Evolutionary conservation across 1,140 invertebrate species (phyloP).

Genomic region (Steinernema khuongi): DNA sequence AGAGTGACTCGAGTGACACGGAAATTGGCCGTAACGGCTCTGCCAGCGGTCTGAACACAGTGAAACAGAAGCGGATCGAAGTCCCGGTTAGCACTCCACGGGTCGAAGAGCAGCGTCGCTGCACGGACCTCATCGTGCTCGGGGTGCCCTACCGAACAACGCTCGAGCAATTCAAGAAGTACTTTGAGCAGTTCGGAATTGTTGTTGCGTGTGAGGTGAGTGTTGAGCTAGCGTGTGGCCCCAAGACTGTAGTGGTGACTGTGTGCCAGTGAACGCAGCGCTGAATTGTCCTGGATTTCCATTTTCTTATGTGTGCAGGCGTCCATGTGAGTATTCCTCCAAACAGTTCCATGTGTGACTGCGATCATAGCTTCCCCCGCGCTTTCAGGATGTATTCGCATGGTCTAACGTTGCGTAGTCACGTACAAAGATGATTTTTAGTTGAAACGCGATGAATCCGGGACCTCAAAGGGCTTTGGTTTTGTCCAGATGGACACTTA

Average conservation of each 20-base stretch:
- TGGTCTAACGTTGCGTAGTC: neutral
- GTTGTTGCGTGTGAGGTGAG: constrained; percentile 62
- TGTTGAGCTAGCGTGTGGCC: neutral
- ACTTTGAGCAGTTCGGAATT: constrained; percentile 63
- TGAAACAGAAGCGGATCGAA: constrained; percentile 16
- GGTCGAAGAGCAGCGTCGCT: constrained; percentile 23
- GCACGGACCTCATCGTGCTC: constrained; percentile 53
- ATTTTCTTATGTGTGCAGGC: no score
- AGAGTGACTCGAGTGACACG: constrained; percentile 45
- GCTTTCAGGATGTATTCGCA: neutral
- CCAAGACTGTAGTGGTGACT: neutral
- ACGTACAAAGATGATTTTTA: constrained; percentile 9
- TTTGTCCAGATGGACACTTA: neutral
- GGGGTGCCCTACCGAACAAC: constrained; percentile 61
- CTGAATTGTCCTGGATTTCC: no score
- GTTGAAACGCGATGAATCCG: constrained; percentile 2
- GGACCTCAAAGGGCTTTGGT: neutral
- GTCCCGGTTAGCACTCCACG: neutral
- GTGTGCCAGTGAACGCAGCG: neutral
- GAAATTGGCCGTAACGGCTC: constrained; percentile 40
- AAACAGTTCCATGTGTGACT: no score
- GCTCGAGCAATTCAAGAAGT: constrained; percentile 61
- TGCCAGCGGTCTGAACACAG: constrained; percentile 24
- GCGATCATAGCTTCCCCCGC: no score
- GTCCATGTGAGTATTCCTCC: no score